Evolutionary conservation across 2,888 invertebrate species (phyloP).

Genomic region (Allacma fusca): DNA sequence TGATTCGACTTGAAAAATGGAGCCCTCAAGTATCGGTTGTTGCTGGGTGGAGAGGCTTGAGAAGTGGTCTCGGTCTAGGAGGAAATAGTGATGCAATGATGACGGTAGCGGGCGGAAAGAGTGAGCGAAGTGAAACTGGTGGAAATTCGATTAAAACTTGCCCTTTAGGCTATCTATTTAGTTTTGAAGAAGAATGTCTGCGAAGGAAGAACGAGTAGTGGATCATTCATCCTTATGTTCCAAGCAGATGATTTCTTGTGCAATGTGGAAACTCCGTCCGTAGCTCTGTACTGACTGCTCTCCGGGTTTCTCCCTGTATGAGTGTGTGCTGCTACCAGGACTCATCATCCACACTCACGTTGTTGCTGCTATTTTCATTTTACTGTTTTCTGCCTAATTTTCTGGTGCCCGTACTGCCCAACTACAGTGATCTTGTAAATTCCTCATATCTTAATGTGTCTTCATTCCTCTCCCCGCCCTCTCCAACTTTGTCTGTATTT

Average conservation of each 20-base stretch:
- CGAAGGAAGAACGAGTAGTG: constrained; percentile 10
- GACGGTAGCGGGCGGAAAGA: constrained; percentile 3
- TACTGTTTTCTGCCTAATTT: background rate
- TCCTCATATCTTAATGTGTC: background rate
- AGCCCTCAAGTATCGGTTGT: too few species aligned
- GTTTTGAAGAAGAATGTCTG: constrained; percentile 23
- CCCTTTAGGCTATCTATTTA: constrained; percentile 50
- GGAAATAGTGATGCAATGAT: background rate
- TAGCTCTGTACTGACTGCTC: background rate
- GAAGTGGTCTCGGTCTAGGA: background rate
- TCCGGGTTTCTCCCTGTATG: background rate
- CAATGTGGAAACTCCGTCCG: background rate
- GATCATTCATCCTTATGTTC: constrained; percentile 33
- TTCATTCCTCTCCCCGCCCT: background rate
- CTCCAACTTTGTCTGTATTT: too few species aligned
- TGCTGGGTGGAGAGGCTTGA: background rate
- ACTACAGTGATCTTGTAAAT: background rate
- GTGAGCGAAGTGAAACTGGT: constrained; percentile 34
- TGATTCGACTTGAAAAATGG: too few species aligned
- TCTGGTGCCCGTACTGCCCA: background rate
- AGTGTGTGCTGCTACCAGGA: too few species aligned
- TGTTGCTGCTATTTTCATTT: background rate
- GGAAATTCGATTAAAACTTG: constrained; percentile 54
- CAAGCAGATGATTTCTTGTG: constrained; percentile 16
- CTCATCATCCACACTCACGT: constrained; percentile 1